These are phyloP conservation scores for Dusona sp. DNA, from an alignment of 2,888 invertebrate genomes.

Conservation along the genomic window DNA sequence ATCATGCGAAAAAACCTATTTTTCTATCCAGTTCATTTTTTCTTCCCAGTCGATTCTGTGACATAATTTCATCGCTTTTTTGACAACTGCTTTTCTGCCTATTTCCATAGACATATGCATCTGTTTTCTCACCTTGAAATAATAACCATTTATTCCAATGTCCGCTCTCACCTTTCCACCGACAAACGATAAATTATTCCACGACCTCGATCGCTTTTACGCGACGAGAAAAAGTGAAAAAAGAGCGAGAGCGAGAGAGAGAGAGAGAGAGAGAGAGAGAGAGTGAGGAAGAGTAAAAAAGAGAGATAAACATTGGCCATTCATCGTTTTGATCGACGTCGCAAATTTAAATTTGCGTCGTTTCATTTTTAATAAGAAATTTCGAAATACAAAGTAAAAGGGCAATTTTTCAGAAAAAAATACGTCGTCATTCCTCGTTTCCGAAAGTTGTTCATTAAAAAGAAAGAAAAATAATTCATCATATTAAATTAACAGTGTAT, in stretches of 20 bases:
- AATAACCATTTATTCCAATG: constrained; percentile 44
- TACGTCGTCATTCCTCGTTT: not conserved
- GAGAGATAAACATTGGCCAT: not conserved
- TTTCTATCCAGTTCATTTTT: not conserved
- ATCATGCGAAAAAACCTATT: not conserved
- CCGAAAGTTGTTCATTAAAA: not conserved
- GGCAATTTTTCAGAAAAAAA: constrained; percentile 7
- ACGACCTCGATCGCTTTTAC: constrained; percentile 49
- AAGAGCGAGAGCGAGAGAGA: not conserved
- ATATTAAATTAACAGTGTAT: not conserved
- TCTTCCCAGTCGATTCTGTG: not conserved
- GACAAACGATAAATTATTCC: constrained; percentile 57
- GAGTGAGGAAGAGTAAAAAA: not conserved
- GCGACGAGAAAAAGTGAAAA: constrained; percentile 10
- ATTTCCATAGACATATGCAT: not conserved
- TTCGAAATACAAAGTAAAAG: constrained; percentile 8
- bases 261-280: not conserved
- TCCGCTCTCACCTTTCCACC: constrained; percentile 45
- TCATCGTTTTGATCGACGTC: constrained; percentile 25
- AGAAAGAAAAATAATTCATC: not conserved
- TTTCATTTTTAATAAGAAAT: constrained; percentile 10
- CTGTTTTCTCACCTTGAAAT: constrained; percentile 25
- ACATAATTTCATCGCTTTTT: not conserved
- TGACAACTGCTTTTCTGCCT: not conserved
- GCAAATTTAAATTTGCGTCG: constrained; percentile 13